Percentiles rank a stretch among this genome's conserved stretches.
These are phyloP conservation scores for Tridacna gigas DNA, from an alignment of 2,888 invertebrate species.

Conservation along the genomic window DNA sequence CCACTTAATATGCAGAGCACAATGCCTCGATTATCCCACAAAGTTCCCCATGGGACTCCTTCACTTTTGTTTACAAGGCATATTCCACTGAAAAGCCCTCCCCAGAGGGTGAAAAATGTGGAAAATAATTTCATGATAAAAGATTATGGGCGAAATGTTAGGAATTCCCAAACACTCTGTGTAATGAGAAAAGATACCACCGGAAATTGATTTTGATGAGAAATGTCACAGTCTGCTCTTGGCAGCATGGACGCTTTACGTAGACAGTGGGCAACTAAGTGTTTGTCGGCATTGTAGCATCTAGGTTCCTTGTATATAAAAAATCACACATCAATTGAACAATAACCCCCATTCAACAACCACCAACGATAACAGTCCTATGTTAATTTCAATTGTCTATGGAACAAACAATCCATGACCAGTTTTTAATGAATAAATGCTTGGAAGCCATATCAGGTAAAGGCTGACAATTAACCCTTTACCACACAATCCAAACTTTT, in stretches of 20 bases:
- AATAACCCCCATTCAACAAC: too few relatives aligned
- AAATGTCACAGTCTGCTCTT: constrained; percentile 22
- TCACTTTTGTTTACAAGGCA: constrained; percentile 55
- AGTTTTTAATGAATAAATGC: too few relatives aligned
- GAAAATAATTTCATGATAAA: constrained; percentile 35
- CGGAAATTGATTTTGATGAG: constrained; percentile 38
- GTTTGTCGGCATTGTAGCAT: too few relatives aligned
- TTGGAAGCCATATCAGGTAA: too few relatives aligned
- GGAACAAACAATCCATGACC: too few relatives aligned
- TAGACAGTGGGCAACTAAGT: too few relatives aligned
- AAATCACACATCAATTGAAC: too few relatives aligned
- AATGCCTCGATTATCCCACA: constrained; percentile 42
- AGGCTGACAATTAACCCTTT: too few relatives aligned
- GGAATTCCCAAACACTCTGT: constrained; percentile 30
- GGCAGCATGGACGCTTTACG: background rate
- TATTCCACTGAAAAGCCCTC: constrained; percentile 9
- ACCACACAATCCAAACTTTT: too few relatives aligned
- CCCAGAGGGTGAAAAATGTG: constrained; percentile 19
- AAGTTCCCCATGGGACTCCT: constrained; percentile 34
- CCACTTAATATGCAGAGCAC: constrained; percentile 41
- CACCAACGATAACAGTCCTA: too few relatives aligned
- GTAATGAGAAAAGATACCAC: constrained; percentile 24
- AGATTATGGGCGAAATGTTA: constrained; percentile 26
- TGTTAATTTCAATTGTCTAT: too few relatives aligned
- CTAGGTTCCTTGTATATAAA: too few relatives aligned